Base-by-base conservation (phyloP, 2,113 vertebrate species). In the Sterrhoptilus dennistouni region DNA sequence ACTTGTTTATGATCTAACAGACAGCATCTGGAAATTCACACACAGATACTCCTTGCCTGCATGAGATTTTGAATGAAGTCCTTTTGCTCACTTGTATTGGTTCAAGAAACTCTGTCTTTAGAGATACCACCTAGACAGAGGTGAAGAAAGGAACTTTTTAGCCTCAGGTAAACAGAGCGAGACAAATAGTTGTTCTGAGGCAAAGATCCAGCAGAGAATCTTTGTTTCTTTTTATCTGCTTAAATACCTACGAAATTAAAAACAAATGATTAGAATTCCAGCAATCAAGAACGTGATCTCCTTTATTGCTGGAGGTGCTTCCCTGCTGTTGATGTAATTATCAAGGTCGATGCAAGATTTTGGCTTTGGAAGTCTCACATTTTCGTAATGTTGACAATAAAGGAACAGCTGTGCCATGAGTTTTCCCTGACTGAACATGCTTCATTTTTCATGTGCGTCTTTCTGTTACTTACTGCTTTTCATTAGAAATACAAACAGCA, bases 141-240 rank as follows among this genome's bases (percentile, higher is more conserved):
- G 33, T 89, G 80, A 95, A 95, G 86, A 87, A 95, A 95, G 69
- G 69, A 95, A 84, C 89, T 54, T 87, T n/a, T 82, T 92, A 93
- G 80, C 86, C 86, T 94, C 89, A 28, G 86, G 95, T 89, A 78
- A 91, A 64, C 1, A 1, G 52, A 89, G 52, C 1, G 35, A 95
- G 80, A 93, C 59, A 2, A 95, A 81, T 60, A 93, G 79, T n/a
- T 92, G 56, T 92, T 93, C 60, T 44, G 92, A 84, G 94, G 89
- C 76, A 92, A 87, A 81, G 77, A 95, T 92, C 86, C 93, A 95
- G 72, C 42, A 91, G 68, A 81, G 36, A 77, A 96, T 87, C 86
- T 95, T 95, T 97, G 89, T 95, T 93, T 95, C 76, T 87, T 95
- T 92, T 96, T 96, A 96, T 95, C 94, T 95, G 38, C 52, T 75